A percentile compares a stretch with the other conserved stretches of the same genome.
Conservation (phyloP, 2,888 invertebrate species). For the Anoplius nigerrimus region DNA sequence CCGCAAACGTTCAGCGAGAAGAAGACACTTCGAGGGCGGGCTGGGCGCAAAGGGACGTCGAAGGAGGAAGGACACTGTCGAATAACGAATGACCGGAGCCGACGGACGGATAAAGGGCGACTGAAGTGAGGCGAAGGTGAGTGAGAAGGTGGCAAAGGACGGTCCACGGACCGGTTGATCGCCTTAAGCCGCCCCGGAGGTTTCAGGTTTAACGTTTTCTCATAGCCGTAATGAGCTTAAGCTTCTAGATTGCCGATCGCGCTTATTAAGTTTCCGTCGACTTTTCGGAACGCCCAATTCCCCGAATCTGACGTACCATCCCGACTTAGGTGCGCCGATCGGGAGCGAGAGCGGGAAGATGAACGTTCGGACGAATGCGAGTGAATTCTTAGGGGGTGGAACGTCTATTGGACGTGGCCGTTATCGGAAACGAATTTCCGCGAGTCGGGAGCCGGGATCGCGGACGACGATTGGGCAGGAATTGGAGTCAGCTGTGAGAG, state of each 20-base stretch:
- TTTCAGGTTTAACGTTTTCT: constrained; percentile 23
- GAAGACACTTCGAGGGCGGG: too few relatives aligned
- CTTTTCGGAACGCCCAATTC: neutral
- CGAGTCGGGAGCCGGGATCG: neutral
- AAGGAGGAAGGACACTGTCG: constrained; percentile 15
- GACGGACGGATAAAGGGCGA: constrained; percentile 5
- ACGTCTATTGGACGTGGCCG: too few relatives aligned
- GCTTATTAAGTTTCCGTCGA: neutral
- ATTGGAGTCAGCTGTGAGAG: constrained; percentile 14
- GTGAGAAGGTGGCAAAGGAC: constrained; percentile 16
- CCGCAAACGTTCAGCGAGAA: too few relatives aligned
- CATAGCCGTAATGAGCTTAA: constrained; percentile 2
- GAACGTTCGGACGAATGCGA: too few relatives aligned
- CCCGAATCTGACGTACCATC: too few relatives aligned
- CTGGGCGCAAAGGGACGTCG: constrained; percentile 39
- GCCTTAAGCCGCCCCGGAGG: constrained; percentile 37
- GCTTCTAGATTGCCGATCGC: constrained; percentile 2
- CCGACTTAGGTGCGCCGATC: too few relatives aligned
- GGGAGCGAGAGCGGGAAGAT: too few relatives aligned
- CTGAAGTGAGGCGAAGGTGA: neutral
- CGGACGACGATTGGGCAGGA: constrained; percentile 4
- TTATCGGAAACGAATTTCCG: constrained; percentile 1
- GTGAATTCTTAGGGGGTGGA: too few relatives aligned
- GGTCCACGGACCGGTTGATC: constrained; percentile 47
- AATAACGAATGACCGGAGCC: constrained; percentile 41